A percentile compares a stretch with the other conserved stretches of the same genome.
Conservation (phyloP, 1,140 invertebrate genomes). For the Sitodiplosis mosellana region DNA sequence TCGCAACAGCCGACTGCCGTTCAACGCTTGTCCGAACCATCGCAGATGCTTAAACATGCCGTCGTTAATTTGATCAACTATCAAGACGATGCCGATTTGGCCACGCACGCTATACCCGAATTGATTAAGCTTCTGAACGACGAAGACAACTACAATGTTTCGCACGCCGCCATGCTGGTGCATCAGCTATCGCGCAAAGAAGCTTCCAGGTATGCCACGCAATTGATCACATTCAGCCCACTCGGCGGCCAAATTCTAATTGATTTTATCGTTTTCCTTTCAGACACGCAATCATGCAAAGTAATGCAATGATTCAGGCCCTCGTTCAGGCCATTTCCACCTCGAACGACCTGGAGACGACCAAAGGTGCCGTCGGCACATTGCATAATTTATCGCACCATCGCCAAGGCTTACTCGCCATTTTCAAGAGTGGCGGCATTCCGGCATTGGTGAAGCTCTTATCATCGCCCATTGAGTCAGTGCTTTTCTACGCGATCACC, state of each 20-base stretch:
- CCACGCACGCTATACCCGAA: conserved; percentile 94
- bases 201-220: conserved; percentile 47
- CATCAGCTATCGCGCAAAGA: conserved; percentile 98
- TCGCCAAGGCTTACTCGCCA: conserved; percentile 85
- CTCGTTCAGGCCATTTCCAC: conserved; percentile 88
- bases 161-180: conserved; percentile 97
- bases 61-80: conserved; percentile 98
- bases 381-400: conserved; percentile 96
- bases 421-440: conserved; percentile 97
- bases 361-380: conserved; percentile 89
- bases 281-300: conserved; percentile 91
- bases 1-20: conserved; percentile 88
- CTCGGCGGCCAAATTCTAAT: no score
- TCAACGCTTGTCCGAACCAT: conserved; percentile 85
- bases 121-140: conserved; percentile 95
- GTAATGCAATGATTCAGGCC: conserved; percentile 88
- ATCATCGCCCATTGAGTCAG: conserved; percentile 88
- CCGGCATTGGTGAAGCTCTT: conserved; percentile 90
- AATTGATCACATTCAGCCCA: no score
- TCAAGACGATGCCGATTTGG: conserved; percentile 94
- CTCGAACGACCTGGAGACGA: conserved; percentile 90
- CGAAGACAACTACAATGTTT: conserved; percentile 96
- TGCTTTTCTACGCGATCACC: conserved; percentile 95
- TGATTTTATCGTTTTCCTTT: no score
- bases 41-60: conserved; percentile 91